These are phyloP conservation scores for Carassius carassius DNA, from an alignment of 2,113 vertebrate species.

Conservation along the genomic window DNA sequence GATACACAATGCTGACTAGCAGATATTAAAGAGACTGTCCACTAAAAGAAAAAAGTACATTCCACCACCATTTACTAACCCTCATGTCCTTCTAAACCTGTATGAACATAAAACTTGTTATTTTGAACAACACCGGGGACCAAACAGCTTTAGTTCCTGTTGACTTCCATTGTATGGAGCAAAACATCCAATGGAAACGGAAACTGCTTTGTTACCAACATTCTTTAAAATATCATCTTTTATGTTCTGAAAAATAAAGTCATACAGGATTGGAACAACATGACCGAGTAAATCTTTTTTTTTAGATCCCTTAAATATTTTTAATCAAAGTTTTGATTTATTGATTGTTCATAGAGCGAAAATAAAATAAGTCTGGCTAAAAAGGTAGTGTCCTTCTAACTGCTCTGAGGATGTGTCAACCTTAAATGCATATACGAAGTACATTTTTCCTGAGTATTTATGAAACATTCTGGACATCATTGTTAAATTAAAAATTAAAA, in stretches of 20 bases:
- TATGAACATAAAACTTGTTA: not conserved
- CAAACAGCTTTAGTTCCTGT: not conserved
- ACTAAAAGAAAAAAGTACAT: no score
- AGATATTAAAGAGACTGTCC: not conserved
- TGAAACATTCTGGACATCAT: not conserved
- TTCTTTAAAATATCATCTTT: not conserved
- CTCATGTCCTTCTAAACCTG: not conserved
- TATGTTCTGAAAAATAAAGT: not conserved
- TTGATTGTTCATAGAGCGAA: not conserved
- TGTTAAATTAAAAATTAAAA: not conserved
- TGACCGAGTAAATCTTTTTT: not conserved
- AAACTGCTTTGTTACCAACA: not conserved
- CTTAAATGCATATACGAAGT: not conserved
- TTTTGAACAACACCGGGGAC: not conserved
- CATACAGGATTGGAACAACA: not conserved
- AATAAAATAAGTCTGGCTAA: not conserved
- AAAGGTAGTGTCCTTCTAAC: not conserved
- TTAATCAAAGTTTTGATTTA: not conserved
- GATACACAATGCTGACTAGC: not conserved
- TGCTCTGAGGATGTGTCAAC: not conserved
- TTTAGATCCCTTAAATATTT: not conserved
- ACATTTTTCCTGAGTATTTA: slow-evolving; percentile 17
- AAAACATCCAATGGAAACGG: not conserved
- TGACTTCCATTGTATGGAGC: not conserved
- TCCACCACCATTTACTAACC: not conserved